Base-by-base conservation (phyloP, 2,888 invertebrate genomes). In the Operophtera brumata region DNA sequence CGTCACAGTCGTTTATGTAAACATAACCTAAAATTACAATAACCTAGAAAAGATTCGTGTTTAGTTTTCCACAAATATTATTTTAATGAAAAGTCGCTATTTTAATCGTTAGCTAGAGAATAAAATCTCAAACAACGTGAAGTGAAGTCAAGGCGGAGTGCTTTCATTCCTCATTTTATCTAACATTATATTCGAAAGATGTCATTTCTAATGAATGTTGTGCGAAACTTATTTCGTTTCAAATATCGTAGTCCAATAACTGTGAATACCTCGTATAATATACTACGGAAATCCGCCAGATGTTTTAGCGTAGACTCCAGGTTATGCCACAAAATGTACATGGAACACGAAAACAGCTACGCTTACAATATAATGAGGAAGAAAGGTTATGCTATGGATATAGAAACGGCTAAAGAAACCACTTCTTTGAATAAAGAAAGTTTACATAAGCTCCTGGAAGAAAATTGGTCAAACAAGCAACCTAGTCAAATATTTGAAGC, bases 281-380 rank as follows among this genome's bases (percentile, higher is more conserved):
- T 53, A 28, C 37, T 65, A 50, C 64, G 57, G 60, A 70, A 55
- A 60, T 54, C 47, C 45, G 51, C 51, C 26, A 71, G 72, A 66
- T 56, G 59, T 59, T 53, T 86, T 44, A 74, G 80, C 58, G 64
- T 39, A 47, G 73, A 62, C 59, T 52, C 71, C 20, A 69, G 34
- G 35, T 58, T 78, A 42, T 63, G 59, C 62, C 46, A 59, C n/a
- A 84, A 81, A 82, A 80, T 85, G 77, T 83, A 59, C 60, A 65
- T 73, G 66, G 88, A 90, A 70, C 66, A 75, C 64, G 91, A 91
- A 74, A 91, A 87, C 62, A 68, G 57, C 57, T 80, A 80, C 65
- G 91, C 91, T 0, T 88, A 83, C 54, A 66, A 57, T 54, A 66
- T 91, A 46, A 78, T 91, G 77, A 69, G 76, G 69, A 80, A 64